Conservation (phyloP, 2,113 vertebrate species). For the Upupa epops region DNA sequence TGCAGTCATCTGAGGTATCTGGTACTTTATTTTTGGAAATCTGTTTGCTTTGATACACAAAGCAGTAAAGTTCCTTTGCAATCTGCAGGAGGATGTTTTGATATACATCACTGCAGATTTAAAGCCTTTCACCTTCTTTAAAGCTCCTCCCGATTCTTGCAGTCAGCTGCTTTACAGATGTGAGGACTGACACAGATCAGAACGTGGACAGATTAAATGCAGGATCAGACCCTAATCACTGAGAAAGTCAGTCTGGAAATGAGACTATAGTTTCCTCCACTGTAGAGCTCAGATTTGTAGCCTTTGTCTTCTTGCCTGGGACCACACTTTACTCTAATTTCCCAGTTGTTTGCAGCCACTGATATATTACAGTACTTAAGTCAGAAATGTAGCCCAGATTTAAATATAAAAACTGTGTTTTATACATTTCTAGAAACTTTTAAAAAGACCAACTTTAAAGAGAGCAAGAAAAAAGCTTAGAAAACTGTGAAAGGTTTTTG, state of each 20-base stretch:
- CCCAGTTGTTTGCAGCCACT: conserved; percentile 3
- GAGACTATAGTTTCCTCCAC: not conserved
- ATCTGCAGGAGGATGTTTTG: conserved; percentile 17
- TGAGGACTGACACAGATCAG: not conserved
- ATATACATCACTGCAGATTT: conserved; percentile 52
- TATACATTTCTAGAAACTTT: conserved; percentile 78
- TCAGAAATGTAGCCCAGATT: conserved; percentile 71
- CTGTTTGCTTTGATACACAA: conserved; percentile 56
- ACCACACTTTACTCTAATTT: not conserved
- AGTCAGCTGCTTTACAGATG: not conserved
- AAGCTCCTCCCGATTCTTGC: conserved; percentile 11
- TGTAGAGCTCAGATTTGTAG: not conserved
- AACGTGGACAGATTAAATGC: not conserved
- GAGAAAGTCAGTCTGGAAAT: conserved; percentile 3
- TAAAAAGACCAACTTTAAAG: conserved; percentile 70
- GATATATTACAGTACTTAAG: conserved; percentile 63
- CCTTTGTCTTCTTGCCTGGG: not conserved
- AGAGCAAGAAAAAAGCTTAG: conserved; percentile 69
- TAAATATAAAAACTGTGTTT: conserved; percentile 81
- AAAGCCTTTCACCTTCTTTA: conserved; percentile 65
- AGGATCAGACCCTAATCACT: not conserved
- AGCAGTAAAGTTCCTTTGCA: conserved; percentile 44
- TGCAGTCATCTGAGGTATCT: conserved; percentile 47
- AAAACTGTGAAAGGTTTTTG: conserved; percentile 61
- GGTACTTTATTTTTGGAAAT: conserved; percentile 37